These are phyloP conservation scores for Magallana gigas DNA, from an alignment of 1,140 invertebrate species.

Conservation along the genomic window DNA sequence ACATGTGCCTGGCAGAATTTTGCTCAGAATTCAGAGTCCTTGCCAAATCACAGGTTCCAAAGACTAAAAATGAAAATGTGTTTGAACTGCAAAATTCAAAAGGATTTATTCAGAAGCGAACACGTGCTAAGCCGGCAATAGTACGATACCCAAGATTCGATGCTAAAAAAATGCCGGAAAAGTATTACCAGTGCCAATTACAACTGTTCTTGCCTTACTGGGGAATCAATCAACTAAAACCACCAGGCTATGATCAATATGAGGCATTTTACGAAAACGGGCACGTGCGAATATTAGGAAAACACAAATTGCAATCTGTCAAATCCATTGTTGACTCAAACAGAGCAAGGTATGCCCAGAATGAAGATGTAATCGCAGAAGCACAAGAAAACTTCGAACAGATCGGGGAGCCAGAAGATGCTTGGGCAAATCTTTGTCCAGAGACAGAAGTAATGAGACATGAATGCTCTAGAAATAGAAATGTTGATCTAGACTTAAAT, in stretches of 20 bases:
- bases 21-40: neutral
- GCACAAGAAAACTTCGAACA: slow-evolving; percentile 35
- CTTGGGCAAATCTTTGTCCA: slow-evolving; percentile 45
- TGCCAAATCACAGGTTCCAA: slow-evolving; percentile 23
- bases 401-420: slow-evolving; percentile 40
- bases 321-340: slow-evolving; percentile 40
- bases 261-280: slow-evolving; percentile 49
- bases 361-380: slow-evolving; percentile 22
- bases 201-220: slow-evolving; percentile 51
- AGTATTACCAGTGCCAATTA: neutral
- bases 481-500: neutral
- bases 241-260: slow-evolving; percentile 41
- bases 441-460: slow-evolving; percentile 40
- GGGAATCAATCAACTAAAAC: slow-evolving; percentile 48
- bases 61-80: neutral
- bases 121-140: neutral
- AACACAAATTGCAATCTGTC: neutral
- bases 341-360: slow-evolving; percentile 1
- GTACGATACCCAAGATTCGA: slow-evolving; percentile 36
- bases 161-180: neutral
- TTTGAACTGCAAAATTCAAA: slow-evolving; percentile 48
- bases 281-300: neutral
- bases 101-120: slow-evolving; percentile 53
- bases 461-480: neutral
- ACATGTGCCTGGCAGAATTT: too few species aligned